These are phyloP conservation scores for Notodromas monacha DNA, from an alignment of 2,888 invertebrate genomes.

Conservation along the genomic window DNA sequence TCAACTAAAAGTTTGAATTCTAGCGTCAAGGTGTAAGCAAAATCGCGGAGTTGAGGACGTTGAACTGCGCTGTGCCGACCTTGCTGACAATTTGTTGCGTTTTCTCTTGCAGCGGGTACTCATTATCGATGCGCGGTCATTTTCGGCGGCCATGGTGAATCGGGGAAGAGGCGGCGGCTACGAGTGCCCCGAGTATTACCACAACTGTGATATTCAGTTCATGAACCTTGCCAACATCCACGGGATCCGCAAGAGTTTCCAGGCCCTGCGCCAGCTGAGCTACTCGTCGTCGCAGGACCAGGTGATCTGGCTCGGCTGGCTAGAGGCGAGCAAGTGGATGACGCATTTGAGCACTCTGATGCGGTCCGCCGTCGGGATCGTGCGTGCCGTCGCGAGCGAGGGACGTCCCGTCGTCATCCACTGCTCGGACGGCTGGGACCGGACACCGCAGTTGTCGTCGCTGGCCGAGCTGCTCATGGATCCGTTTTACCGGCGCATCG, in stretches of 20 bases:
- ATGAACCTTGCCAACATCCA: constrained; percentile 95
- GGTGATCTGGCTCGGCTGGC: constrained; percentile 26
- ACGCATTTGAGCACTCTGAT: constrained; percentile 55
- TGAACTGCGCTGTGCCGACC: too few species aligned
- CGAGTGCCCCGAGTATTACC: constrained; percentile 82
- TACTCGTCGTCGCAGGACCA: constrained; percentile 15
- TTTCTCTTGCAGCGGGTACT: constrained; percentile 31
- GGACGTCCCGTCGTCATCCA: constrained; percentile 74
- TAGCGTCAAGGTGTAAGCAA: too few species aligned
- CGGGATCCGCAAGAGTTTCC: constrained; percentile 67
- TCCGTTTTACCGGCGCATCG: constrained; percentile 67
- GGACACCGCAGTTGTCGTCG: constrained; percentile 84
- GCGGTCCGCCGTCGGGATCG: constrained; percentile 43
- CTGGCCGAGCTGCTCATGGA: constrained; percentile 68
- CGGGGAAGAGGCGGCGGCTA: constrained; percentile 84
- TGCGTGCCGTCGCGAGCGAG: constrained; percentile 31
- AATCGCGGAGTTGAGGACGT: too few species aligned
- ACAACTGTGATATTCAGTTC: constrained; percentile 73
- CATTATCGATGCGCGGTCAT: constrained; percentile 79
- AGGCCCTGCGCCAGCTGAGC: constrained; percentile 32
- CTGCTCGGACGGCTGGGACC: constrained; percentile 96
- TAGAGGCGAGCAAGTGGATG: constrained; percentile 72
- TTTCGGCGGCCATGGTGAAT: constrained; percentile 82
- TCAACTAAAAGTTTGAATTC: too few species aligned
- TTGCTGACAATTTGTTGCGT: too few species aligned